Percentiles rank a stretch among this genome's conserved stretches.
Evolutionary conservation across 2,888 invertebrate genomes (phyloP).

Genomic region (Diarsia dahlii): DNA sequence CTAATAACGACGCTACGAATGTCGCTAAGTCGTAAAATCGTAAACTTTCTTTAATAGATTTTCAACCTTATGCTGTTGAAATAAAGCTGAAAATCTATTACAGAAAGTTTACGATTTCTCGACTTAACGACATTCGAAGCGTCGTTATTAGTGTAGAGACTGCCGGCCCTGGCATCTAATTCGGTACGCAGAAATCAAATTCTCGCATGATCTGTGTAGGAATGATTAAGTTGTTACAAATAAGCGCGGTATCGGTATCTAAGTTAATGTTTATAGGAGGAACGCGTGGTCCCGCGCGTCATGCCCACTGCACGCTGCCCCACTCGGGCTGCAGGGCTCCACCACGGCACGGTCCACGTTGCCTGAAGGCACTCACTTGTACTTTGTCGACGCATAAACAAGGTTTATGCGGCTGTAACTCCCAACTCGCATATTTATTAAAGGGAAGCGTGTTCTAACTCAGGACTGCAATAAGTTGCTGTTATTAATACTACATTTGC

Average conservation of each 20-base stretch:
- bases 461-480: conserved; percentile 51
- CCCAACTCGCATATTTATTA: conserved; percentile 56
- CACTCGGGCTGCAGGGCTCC: neutral
- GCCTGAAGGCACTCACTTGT: conserved; percentile 53
- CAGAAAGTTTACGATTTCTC: no score
- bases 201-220: conserved; percentile 54
- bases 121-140: no score
- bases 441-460: conserved; percentile 57
- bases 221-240: conserved; percentile 67
- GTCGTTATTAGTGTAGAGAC: no score
- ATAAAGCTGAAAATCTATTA: no score
- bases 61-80: no score
- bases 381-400: conserved; percentile 54
- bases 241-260: conserved; percentile 51
- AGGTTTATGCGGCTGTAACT: conserved; percentile 54
- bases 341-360: conserved; percentile 9
- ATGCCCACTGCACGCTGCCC: conserved; percentile 4
- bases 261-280: conserved; percentile 34
- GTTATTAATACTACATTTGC: conserved; percentile 63
- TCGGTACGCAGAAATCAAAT: conserved; percentile 56
- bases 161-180: neutral
- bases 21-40: no score
- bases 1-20: no score
- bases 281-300: neutral
- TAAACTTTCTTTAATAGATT: no score